Conservation (phyloP, 1,140 invertebrate species). For the Neodiprion virginianus region DNA sequence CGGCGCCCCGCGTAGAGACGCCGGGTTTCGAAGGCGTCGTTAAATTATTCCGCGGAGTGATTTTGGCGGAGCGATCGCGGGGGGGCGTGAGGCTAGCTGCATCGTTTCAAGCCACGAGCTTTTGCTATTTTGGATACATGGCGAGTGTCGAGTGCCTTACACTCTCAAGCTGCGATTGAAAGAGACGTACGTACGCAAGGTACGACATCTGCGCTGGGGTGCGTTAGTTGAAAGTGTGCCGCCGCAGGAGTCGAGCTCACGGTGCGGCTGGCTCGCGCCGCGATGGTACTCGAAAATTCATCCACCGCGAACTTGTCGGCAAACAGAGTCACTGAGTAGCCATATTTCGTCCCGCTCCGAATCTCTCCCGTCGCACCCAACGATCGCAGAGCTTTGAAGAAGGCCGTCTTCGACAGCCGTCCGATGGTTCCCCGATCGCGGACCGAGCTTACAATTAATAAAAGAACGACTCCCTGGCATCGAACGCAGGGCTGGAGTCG, state of each 20-base stretch:
- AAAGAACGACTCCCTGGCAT: no score
- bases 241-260: constrained; percentile 11
- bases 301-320: constrained; percentile 54
- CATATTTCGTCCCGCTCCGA: neutral
- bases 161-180: neutral
- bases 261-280: constrained; percentile 53
- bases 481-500: no score
- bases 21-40: constrained; percentile 34
- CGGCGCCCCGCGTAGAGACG: constrained; percentile 25
- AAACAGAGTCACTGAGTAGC: constrained; percentile 53
- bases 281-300: constrained; percentile 58
- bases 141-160: no score
- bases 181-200: neutral
- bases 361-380: neutral
- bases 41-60: constrained; percentile 54
- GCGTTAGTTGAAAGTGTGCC: neutral
- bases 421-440: constrained; percentile 33
- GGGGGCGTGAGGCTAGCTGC: neutral
- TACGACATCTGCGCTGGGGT: neutral
- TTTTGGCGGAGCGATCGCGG: constrained; percentile 27
- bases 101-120: no score
- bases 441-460: neutral
- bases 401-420: constrained; percentile 35
- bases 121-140: no score
- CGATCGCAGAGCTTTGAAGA: neutral